Evolutionary conservation across 2,113 vertebrate species (phyloP), one percentile per base, ranked within the genome.

Genomic region (Chlamydotis undulata): DNA sequence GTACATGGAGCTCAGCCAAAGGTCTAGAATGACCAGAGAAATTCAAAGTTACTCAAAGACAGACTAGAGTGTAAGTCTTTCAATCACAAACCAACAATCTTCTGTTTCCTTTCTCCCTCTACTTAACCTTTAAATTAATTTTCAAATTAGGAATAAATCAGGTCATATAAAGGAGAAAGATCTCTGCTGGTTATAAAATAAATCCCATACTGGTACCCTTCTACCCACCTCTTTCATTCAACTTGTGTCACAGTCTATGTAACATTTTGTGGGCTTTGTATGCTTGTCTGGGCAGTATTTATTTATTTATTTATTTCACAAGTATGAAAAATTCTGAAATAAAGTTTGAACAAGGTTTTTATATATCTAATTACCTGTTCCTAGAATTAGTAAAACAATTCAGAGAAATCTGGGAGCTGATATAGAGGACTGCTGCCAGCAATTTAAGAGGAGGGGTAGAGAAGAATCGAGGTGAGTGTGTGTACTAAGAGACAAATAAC

Each of bases 1-100:
- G 91, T 26, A 95, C 70, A 35, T 87, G 91, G 87, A 91, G 77
- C 91, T 94, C 81, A 91, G 94, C 91, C 95, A 96, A 94, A 91
- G 84, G 70, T 90, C 63, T 88, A 96, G 53, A 92, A 91, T 84
- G 83, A 94, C 80, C 83, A 91, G 25, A 94, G 89, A 94, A 94
- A 92, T 82, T 64, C 83, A 76, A 91, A 95, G 86, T 89, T 92
- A 61, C 73, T 83, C 70, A 47, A 87, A 78, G 87, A 89, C 73
- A 96, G 61, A 73, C 21, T 26, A 5, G 55, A 87, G 39, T 33
- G 13, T 50, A 80, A 76, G 64, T 57, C 63, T 47, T 82, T 73
- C 57, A 71, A 16, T 75, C 56, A 81, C 35, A 87, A 90, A 60
- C 19, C 39, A 68, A 50, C 39, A 56, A 12, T 21, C 29, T 77